phyloP scores from a whole-genome alignment of 2,888 invertebrate species.

The Mimas tiliae region DNA sequence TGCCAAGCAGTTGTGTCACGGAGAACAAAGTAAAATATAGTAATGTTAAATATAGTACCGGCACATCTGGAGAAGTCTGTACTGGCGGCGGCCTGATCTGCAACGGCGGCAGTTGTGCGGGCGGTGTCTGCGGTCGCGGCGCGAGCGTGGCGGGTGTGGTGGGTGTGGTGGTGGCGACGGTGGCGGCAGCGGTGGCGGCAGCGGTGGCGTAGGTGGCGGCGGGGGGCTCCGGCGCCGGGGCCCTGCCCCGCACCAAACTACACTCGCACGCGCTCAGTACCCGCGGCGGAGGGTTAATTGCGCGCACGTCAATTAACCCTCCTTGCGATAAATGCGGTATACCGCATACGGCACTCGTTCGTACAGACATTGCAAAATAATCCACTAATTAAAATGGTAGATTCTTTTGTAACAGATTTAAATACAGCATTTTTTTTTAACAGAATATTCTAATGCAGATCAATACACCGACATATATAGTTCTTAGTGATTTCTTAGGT shows the following conservation, averaged over 20 bases:
- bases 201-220: too few relatives aligned
- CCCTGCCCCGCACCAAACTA: slow-evolving; percentile 67
- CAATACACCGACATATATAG: neutral
- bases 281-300: slow-evolving; percentile 61
- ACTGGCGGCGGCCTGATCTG: slow-evolving; percentile 43
- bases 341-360: neutral
- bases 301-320: slow-evolving; percentile 60
- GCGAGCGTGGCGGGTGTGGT: slow-evolving; percentile 42
- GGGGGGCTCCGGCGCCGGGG: slow-evolving; percentile 52
- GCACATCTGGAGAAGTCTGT: slow-evolving; percentile 38
- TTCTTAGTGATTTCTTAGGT: too few relatives aligned
- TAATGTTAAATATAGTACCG: too few relatives aligned
- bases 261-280: slow-evolving; percentile 68
- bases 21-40: too few relatives aligned
- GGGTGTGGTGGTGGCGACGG: too few relatives aligned
- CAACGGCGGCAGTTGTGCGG: slow-evolving; percentile 37
- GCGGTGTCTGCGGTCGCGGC: slow-evolving; percentile 33
- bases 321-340: slow-evolving; percentile 30
- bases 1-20: too few relatives aligned
- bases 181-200: slow-evolving; percentile 36
- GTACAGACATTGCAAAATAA: slow-evolving; percentile 13
- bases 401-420: neutral
- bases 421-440: neutral
- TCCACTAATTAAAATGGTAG: neutral
- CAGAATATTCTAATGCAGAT: neutral